Percentiles rank a stretch among this genome's conserved stretches.
These are phyloP conservation scores for Chrysolina americana DNA, from an alignment of 2,888 invertebrate species.

Conservation along the genomic window DNA sequence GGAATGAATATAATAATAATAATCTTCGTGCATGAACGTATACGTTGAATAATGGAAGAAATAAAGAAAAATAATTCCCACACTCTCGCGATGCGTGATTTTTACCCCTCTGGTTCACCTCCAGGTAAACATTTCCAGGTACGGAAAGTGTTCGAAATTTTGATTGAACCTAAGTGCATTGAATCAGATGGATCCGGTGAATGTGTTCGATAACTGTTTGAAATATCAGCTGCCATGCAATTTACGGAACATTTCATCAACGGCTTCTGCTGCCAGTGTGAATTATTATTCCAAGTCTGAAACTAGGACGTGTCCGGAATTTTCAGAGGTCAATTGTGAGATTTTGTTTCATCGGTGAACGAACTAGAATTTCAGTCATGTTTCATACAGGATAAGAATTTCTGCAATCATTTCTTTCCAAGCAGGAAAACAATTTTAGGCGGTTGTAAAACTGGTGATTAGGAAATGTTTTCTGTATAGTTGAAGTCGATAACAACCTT, in stretches of 20 bases:
- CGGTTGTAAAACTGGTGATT: no score
- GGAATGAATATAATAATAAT: no score
- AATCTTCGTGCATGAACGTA: no score
- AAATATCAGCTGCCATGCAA: background rate
- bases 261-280: background rate
- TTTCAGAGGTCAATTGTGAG: background rate
- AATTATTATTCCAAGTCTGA: background rate
- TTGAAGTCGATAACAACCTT: no score
- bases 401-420: background rate
- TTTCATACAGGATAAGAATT: background rate
- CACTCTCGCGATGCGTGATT: no score
- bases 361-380: background rate
- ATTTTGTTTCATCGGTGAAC: background rate
- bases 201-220: conserved; percentile 5
- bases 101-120: background rate
- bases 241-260: background rate
- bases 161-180: background rate
- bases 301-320: background rate
- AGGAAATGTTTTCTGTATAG: no score
- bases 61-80: no score
- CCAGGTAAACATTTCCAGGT: background rate
- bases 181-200: background rate
- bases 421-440: no score
- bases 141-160: background rate
- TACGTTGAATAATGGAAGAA: no score